These are phyloP conservation scores for Labeo calbasu DNA, from an alignment of 2,797 vertebrate species.

Conservation along the genomic window DNA sequence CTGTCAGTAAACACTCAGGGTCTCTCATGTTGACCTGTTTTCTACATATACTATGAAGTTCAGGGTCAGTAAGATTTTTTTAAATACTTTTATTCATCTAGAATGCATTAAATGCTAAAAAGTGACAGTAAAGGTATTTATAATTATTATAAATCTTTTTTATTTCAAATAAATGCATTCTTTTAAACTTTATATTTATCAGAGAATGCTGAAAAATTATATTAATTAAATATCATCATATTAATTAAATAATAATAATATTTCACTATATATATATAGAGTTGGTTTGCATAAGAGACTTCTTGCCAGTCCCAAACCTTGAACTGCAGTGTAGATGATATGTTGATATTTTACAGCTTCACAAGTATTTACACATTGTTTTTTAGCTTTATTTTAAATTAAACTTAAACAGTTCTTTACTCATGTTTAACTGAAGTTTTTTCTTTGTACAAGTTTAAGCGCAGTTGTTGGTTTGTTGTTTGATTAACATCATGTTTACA, in stretches of 20 bases:
- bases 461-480: not conserved
- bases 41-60: not conserved
- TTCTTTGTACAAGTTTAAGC: not conserved
- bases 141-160: not conserved
- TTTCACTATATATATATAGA: no score
- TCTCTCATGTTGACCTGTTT: not conserved
- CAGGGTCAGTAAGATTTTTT: not conserved
- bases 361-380: not conserved
- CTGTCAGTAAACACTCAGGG: not conserved
- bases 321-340: not conserved
- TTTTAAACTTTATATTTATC: not conserved
- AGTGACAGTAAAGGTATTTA: not conserved
- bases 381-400: not conserved
- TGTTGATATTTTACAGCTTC: not conserved
- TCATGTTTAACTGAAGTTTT: no score
- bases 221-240: no score
- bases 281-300: not conserved
- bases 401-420: not conserved
- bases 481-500: conserved; percentile 15
- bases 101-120: not conserved
- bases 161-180: not conserved
- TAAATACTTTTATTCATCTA: not conserved
- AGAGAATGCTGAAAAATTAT: not conserved
- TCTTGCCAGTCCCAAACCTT: not conserved
- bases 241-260: no score